A percentile compares a stretch with the other conserved stretches of the same genome.
phyloP scores from a whole-genome alignment of 2,797 vertebrate genomes.

The Ibycter americanus region DNA sequence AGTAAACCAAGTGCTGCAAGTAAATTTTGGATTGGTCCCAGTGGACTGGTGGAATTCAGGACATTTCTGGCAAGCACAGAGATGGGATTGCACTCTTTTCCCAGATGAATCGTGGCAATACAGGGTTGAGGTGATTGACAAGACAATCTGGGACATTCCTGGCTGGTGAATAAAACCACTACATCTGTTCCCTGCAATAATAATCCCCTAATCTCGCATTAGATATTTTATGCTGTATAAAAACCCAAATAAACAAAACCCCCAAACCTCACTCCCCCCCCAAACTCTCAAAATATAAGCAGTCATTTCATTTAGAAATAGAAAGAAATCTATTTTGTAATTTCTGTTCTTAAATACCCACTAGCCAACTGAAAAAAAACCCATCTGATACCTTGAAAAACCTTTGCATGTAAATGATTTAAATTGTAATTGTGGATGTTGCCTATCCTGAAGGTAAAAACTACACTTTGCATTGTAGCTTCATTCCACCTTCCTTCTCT shows the following conservation, averaged over 20 bases:
- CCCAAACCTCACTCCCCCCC: too few relatives aligned
- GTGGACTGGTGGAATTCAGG: background rate
- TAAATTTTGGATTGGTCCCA: background rate
- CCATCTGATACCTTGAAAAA: background rate
- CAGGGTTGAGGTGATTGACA: slow-evolving; percentile 13
- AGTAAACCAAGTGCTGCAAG: background rate
- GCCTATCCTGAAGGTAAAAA: background rate
- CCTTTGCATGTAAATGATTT: background rate
- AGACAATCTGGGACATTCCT: background rate
- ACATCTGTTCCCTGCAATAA: slow-evolving; percentile 11
- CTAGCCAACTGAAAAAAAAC: background rate
- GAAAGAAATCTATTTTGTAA: background rate
- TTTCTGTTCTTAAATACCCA: background rate
- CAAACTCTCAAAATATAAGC: background rate
- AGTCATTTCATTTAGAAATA: background rate
- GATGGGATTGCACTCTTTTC: background rate
- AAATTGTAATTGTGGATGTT: background rate
- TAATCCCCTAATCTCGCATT: slow-evolving; percentile 9
- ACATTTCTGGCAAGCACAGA: background rate
- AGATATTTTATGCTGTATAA: background rate
- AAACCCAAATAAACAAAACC: background rate
- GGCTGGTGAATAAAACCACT: slow-evolving; percentile 6
- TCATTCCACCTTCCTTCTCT: background rate
- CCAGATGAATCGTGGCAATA: background rate
- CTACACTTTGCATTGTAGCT: background rate